These are phyloP conservation scores for Malacoraja senta DNA, from an alignment of 2,797 vertebrate genomes.

Conservation along the genomic window DNA sequence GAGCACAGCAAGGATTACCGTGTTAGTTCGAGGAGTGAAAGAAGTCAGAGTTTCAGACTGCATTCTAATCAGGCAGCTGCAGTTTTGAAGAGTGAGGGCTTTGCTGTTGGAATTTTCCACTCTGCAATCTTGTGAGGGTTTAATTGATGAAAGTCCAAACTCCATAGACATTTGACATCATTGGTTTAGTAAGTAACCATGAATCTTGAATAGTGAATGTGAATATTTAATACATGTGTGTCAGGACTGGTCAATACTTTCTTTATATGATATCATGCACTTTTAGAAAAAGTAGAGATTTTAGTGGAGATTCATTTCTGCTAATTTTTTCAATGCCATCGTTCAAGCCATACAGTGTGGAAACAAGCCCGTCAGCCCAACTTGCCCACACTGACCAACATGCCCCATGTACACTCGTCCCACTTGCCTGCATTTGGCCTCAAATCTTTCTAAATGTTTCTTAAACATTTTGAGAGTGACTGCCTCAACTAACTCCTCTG, in stretches of 20 bases:
- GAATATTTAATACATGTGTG: not conserved
- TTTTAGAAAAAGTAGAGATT: not conserved
- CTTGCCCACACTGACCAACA: too few species aligned
- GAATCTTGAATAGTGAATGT: conserved; percentile 12
- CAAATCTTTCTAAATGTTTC: too few species aligned
- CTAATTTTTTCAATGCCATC: not conserved
- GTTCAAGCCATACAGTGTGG: not conserved
- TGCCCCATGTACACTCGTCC: too few species aligned
- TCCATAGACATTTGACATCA: not conserved
- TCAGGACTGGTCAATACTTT: not conserved
- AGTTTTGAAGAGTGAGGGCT: not conserved
- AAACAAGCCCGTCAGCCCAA: too few species aligned
- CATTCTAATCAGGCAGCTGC: not conserved
- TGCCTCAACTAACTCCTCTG: too few species aligned
- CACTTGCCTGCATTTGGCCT: too few species aligned
- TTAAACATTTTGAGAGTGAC: too few species aligned
- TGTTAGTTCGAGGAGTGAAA: not conserved
- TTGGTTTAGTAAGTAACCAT: not conserved
- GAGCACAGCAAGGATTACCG: not conserved
- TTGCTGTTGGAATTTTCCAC: not conserved
- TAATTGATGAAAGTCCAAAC: not conserved
- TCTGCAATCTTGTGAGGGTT: not conserved
- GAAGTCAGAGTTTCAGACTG: not conserved
- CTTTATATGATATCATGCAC: not conserved
- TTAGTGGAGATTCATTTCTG: not conserved